Evolutionary conservation across 2,797 vertebrate genomes (phyloP), one percentile per base, ranked within the genome.

Genomic region (Picus viridis): DNA sequence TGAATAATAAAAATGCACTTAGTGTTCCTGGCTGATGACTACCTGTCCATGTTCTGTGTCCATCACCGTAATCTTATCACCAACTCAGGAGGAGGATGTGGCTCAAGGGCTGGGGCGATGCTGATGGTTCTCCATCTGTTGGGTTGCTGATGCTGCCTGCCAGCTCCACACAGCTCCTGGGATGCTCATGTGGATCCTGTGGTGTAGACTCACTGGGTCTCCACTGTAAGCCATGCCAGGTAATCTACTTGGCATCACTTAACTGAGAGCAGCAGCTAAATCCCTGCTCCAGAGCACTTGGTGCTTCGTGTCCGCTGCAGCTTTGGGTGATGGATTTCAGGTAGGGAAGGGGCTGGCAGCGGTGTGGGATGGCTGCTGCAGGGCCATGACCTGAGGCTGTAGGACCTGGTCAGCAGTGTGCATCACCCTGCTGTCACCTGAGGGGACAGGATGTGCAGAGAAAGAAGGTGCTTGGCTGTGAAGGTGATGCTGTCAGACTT

Each of bases 401-500:
- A 43, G 65, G 58, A 32, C 34, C 34, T 0, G 3, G 16, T 27
- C 2, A 0, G 53, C 62, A 63, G 56, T 0, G 0, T 12, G 29
- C 18, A 2, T 56, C 10, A 0, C 24, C 70, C 49, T 1, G 1
- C 62, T 19, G 62, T 45, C 62, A 5, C 34, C 12, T 2, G 2
- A 5, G 13, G 49, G 54, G 10, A 41, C 1, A 3, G 34, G 53
- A 11, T 5, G 0, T 19, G 47, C 2, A 0, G 26, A 30, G 56
- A 49, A 24, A 68, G 65, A 58, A 84, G 59, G 32, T 1, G 2
- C 64, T 57, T 56, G 30, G 49, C 73, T 24, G 1, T 5, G 12
- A 29, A 63, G 81, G 80, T 67, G 68, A 58, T 6, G 3, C 22
- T 65, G 41, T 57, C 88, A 75, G 90, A 58, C 73, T 59, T 54